These are phyloP conservation scores for Aurelia aurita DNA, from an alignment of 30 jellyfish, hydroid and myxozoan species.

Conservation along the genomic window DNA sequence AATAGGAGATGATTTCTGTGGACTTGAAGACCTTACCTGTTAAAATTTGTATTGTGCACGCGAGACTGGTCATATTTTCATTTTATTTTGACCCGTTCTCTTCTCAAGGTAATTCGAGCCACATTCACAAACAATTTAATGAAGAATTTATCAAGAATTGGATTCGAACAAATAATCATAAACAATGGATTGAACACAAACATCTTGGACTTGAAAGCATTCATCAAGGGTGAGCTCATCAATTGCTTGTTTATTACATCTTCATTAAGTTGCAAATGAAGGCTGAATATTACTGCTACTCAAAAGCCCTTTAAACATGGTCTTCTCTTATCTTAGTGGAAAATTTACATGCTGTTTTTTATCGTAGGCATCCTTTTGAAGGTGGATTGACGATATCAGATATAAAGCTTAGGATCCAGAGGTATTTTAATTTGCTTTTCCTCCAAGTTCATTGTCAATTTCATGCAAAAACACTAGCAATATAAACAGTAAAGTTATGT, in stretches of 20 bases:
- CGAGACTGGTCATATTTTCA: not conserved
- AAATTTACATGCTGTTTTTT: not conserved
- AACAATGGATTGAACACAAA: conserved; percentile 64
- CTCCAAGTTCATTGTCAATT: too few species aligned
- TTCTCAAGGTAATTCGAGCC: conserved; percentile 39
- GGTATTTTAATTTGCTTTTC: conserved; percentile 28
- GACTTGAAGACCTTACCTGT: not conserved
- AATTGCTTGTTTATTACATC: not conserved
- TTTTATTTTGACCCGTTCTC: not conserved
- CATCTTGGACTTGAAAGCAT: conserved; percentile 86
- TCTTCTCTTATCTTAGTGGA: too few species aligned
- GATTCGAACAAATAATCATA: conserved; percentile 59
- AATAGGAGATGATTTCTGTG: too few species aligned
- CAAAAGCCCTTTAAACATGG: too few species aligned
- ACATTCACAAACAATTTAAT: conserved; percentile 71
- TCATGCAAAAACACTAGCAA: too few species aligned
- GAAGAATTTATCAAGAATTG: conserved; percentile 61
- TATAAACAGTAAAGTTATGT: too few species aligned
- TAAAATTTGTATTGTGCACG: not conserved
- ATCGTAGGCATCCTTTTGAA: conserved; percentile 89
- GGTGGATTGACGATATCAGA: conserved; percentile 88
- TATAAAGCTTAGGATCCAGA: conserved; percentile 71
- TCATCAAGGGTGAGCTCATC: conserved; percentile 72
- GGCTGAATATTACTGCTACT: too few species aligned
- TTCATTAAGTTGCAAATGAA: too few species aligned